Conservation (phyloP, 2,888 invertebrate genomes). For the Meiosimyza decipiens region DNA sequence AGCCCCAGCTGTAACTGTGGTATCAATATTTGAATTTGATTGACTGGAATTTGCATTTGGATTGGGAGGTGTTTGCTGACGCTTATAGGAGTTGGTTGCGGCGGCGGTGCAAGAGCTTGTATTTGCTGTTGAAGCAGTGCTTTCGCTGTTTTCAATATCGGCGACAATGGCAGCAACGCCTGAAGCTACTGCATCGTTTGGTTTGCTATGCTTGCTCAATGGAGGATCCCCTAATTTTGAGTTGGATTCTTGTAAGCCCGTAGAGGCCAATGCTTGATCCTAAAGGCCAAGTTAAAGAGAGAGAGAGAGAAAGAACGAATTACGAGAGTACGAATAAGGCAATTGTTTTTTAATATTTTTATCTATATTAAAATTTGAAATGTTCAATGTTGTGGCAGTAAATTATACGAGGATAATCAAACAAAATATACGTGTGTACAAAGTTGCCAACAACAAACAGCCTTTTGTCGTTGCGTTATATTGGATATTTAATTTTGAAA, state of each 20-base stretch:
- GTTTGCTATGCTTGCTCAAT: slow-evolving; percentile 37
- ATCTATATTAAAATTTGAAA: neutral
- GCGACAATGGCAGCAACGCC: slow-evolving; percentile 36
- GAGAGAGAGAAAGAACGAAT: slow-evolving; percentile 35
- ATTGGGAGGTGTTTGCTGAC: slow-evolving; percentile 45
- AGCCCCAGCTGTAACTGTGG: slow-evolving; percentile 43
- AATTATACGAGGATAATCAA: slow-evolving; percentile 26
- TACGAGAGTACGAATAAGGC: slow-evolving; percentile 24
- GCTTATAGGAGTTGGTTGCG: slow-evolving; percentile 44
- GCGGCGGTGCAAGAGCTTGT: slow-evolving; percentile 26
- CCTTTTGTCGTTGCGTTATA: slow-evolving; percentile 1
- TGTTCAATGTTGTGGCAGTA: neutral
- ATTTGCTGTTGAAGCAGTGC: slow-evolving; percentile 39
- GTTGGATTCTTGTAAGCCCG: slow-evolving; percentile 49
- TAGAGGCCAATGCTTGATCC: slow-evolving; percentile 53
- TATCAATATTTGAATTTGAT: slow-evolving; percentile 41
- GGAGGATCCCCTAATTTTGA: slow-evolving; percentile 38
- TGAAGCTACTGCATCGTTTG: slow-evolving; percentile 32
- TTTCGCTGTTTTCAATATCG: slow-evolving; percentile 43
- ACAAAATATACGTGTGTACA: slow-evolving; percentile 25
- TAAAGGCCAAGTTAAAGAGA: slow-evolving; percentile 39
- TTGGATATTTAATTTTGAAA: neutral
- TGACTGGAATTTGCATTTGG: slow-evolving; percentile 24
- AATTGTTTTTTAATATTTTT: slow-evolving; percentile 11
- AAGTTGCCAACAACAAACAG: neutral